Percentiles rank a stretch among this genome's conserved stretches.
Conservation (phyloP, 2,888 invertebrate species). For the Beris chalybata region DNA sequence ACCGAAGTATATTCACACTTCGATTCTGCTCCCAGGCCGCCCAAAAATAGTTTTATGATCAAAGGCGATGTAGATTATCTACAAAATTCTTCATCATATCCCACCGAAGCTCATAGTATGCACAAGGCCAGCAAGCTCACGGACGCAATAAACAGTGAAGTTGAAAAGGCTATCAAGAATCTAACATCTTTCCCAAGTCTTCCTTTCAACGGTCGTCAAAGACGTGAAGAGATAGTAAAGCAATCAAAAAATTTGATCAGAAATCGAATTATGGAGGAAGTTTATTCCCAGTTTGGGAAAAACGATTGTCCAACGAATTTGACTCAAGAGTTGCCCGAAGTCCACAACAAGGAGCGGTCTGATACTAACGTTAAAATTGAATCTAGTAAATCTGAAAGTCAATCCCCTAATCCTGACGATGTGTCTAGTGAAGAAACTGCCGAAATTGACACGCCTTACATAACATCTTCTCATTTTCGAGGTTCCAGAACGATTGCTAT, state of each 20-base stretch:
- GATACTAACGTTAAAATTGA: no score
- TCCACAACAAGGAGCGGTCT: no score
- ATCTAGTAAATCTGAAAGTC: no score
- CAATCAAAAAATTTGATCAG: conserved; percentile 27
- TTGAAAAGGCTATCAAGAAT: conserved; percentile 33
- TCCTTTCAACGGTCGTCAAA: conserved; percentile 4
- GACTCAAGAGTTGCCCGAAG: no score
- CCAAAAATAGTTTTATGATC: conserved; percentile 28
- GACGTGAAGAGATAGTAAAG: conserved; percentile 23
- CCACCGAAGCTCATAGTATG: neutral
- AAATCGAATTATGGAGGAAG: conserved; percentile 26
- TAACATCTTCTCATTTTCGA: no score
- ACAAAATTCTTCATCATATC: no score
- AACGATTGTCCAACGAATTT: no score
- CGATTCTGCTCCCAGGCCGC: conserved; percentile 10
- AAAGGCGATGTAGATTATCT: conserved; percentile 3
- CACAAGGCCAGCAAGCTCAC: conserved; percentile 9
- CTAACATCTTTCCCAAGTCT: neutral
- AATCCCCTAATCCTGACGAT: no score
- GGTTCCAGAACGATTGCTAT: conserved; percentile 13
- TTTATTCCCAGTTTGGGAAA: conserved; percentile 29
- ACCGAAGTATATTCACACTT: conserved; percentile 32
- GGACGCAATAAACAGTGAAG: conserved; percentile 31
- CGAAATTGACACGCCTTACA: no score
- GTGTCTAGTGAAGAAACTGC: no score